Evolutionary conservation across 2,888 invertebrate genomes (phyloP).

Genomic region (Polyommatus iphigenia): DNA sequence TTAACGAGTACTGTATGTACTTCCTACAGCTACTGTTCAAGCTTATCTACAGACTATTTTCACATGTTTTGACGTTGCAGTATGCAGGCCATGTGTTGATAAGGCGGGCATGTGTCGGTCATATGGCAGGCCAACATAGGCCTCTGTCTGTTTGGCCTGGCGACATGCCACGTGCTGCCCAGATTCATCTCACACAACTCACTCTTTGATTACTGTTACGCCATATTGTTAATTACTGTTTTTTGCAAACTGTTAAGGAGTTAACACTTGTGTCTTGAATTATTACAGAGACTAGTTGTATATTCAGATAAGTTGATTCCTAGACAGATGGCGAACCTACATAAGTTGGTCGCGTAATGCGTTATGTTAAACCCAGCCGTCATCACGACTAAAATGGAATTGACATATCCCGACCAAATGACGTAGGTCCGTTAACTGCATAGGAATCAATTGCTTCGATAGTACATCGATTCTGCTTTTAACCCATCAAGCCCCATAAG

Average conservation of each 20-base stretch:
- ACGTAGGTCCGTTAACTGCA: too few relatives aligned
- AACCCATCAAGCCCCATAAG: too few relatives aligned
- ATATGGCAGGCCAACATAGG: slow-evolving; percentile 60
- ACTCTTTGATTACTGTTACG: slow-evolving; percentile 40
- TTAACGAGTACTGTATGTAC: background rate
- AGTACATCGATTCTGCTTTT: too few relatives aligned
- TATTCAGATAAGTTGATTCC: too few relatives aligned
- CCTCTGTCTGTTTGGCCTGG: slow-evolving; percentile 52
- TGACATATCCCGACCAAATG: too few relatives aligned
- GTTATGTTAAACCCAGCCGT: too few relatives aligned
- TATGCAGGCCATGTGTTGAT: slow-evolving; percentile 43
- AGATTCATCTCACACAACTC: slow-evolving; percentile 54
- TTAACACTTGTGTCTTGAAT: background rate
- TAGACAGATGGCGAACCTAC: too few relatives aligned
- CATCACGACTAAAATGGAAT: too few relatives aligned
- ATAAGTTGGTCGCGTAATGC: too few relatives aligned
- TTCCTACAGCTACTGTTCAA: background rate
- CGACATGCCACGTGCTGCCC: slow-evolving; percentile 63
- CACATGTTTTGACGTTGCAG: slow-evolving; percentile 27
- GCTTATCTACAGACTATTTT: background rate
- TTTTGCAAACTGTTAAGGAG: background rate
- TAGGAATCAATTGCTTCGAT: too few relatives aligned
- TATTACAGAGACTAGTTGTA: too few relatives aligned
- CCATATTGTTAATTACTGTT: slow-evolving; percentile 18
- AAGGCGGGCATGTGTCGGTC: slow-evolving; percentile 54